A percentile compares a stretch with the other conserved stretches of the same genome.
These are phyloP conservation scores for Drosophila maculinotata DNA, from an alignment of 2,888 invertebrate species.

Conservation along the genomic window DNA sequence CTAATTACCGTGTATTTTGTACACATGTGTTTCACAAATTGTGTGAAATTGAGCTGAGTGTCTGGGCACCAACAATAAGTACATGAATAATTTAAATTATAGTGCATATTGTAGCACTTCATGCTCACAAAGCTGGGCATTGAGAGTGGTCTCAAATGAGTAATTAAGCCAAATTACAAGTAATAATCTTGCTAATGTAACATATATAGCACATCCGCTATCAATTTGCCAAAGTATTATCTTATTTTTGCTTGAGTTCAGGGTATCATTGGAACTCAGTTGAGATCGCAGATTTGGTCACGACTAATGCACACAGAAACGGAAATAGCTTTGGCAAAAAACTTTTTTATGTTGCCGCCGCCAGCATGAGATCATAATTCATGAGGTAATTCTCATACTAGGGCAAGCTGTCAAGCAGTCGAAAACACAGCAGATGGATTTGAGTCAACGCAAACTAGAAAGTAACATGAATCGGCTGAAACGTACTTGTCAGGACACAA, in stretches of 20 bases:
- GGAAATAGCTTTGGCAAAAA: conserved; percentile 36
- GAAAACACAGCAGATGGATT: no score
- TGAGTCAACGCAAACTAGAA: conserved; percentile 1
- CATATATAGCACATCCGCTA: conserved; percentile 17
- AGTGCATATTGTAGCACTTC: conserved; percentile 7
- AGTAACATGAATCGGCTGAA: neutral
- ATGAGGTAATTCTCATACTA: conserved; percentile 17
- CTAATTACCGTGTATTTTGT: conserved; percentile 12
- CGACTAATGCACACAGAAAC: conserved; percentile 39
- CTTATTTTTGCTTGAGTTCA: neutral
- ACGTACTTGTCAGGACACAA: no score
- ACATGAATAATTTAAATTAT: conserved; percentile 17
- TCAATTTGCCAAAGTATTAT: conserved; percentile 1
- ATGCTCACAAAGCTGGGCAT: neutral
- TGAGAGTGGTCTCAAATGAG: neutral
- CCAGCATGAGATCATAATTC: conserved; percentile 63
- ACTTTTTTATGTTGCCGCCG: conserved; percentile 13
- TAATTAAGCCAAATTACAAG: neutral
- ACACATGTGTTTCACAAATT: conserved; percentile 14
- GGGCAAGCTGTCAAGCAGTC: neutral
- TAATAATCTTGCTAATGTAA: conserved; percentile 10
- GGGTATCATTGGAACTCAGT: neutral
- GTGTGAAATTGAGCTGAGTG: conserved; percentile 28
- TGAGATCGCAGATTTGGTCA: conserved; percentile 42
- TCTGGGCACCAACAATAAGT: conserved; percentile 2